Percentiles rank a stretch among this genome's conserved stretches.
phyloP scores from a whole-genome alignment of 2,797 vertebrate genomes.

The Crocidura indochinensis region DNA sequence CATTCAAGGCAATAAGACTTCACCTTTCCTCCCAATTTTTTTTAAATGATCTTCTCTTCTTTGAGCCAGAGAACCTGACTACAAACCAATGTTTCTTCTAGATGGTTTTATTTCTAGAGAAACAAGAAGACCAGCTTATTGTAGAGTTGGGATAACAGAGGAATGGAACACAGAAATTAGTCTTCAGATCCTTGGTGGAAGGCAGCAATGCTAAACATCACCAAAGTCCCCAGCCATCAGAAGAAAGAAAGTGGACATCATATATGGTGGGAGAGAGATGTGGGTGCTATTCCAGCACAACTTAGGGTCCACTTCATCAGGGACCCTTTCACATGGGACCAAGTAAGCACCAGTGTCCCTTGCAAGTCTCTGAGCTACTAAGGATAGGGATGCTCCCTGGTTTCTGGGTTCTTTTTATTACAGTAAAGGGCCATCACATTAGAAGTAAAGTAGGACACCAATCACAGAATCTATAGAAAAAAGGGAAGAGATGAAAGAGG shows the following conservation, averaged over 20 bases:
- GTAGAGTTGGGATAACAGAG: not conserved
- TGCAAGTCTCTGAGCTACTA: not conserved
- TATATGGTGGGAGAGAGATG: not conserved
- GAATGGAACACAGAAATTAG: too few species aligned
- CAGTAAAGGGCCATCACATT: accelerated
- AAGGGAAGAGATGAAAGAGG: not conserved
- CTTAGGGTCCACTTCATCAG: accelerated
- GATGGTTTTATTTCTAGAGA: not conserved
- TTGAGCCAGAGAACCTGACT: not conserved
- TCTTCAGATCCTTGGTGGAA: not conserved
- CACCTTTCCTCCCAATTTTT: not conserved
- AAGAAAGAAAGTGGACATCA: not conserved
- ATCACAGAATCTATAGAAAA: not conserved
- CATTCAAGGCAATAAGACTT: too few species aligned
- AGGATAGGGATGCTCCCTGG: not conserved
- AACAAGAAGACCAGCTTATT: not conserved
- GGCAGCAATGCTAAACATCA: not conserved
- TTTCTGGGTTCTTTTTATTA: not conserved
- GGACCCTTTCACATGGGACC: not conserved
- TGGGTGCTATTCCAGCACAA: accelerated
- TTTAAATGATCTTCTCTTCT: not conserved
- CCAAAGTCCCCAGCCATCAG: not conserved
- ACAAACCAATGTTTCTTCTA: not conserved
- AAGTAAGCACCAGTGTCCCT: not conserved
- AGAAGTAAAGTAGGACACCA: accelerated